A percentile compares a stretch with the other conserved stretches of the same genome.
These are phyloP conservation scores for Hirudo medicinalis DNA, from an alignment of 1,140 invertebrate genomes.

Conservation along the genomic window DNA sequence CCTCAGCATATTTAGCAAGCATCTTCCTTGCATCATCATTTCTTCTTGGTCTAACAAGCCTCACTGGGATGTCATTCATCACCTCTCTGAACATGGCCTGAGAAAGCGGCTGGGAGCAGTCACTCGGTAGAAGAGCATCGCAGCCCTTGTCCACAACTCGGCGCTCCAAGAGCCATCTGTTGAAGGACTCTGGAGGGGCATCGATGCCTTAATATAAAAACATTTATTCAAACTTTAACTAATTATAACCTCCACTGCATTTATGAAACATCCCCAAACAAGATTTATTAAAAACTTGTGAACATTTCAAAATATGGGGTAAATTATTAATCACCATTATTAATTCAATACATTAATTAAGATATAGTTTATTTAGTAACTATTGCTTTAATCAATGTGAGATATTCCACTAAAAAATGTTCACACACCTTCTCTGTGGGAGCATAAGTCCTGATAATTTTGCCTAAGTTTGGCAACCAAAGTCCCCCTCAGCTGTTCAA, in stretches of 20 bases:
- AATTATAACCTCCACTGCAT: no score
- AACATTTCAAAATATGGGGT: no score
- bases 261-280: no score
- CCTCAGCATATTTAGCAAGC: conserved; percentile 82
- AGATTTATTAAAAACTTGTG: no score
- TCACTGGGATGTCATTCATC: conserved; percentile 95
- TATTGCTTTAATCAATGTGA: no score
- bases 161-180: conserved; percentile 85
- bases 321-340: no score
- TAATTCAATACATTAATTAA: no score
- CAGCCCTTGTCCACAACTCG: conserved; percentile 66
- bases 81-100: conserved; percentile 91
- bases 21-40: conserved; percentile 91
- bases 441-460: conserved; percentile 84
- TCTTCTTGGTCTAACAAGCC: conserved; percentile 81
- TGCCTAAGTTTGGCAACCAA: conserved; percentile 67
- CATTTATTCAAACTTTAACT: not conserved
- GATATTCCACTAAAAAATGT: no score
- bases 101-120: conserved; percentile 80
- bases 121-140: conserved; percentile 76
- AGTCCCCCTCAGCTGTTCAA: conserved; percentile 65
- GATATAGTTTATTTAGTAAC: no score
- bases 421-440: conserved; percentile 62
- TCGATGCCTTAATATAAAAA: conserved; percentile 56
- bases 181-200: conserved; percentile 87